Base-by-base conservation (phyloP, 2,113 vertebrate species). In the Rhegmatorhina hoffmannsi region DNA sequence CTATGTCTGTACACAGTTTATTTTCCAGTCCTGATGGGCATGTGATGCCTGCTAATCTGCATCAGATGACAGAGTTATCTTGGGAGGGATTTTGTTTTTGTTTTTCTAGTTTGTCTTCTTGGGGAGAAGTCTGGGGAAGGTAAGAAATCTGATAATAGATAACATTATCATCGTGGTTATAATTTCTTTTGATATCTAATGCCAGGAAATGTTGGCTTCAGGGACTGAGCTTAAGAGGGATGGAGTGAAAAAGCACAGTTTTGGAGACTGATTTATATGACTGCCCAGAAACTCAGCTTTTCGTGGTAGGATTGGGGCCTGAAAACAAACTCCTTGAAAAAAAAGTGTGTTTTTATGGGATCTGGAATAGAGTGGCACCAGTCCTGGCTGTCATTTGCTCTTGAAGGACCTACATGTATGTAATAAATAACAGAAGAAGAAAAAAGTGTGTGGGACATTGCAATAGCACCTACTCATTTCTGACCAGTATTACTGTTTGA, bases 311-410 rank as follows among this genome's bases (percentile, higher is more conserved):
- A 74, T 29, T 83, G 11, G 40, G 4, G 8, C 20, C 50, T 84
- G 38, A 46, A 85, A 94, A 34, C 7, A 14, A 36, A 29, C 3
- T 4, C 84, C 46, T 18, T 58, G 7, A 15, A 63, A n/a, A 73
- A 66, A 52, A 1, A 0, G 0, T 10, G 2, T 55, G 18, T 10
- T 38, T 90, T 24, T 59, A 8, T 40, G 43, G 36, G 4, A 34
- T 68, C 15, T 80, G 63, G 19, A 82, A 13, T 13, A 68, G 16
- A n/a, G 5, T 29, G 46, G 38, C n/a, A 20, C 5, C 10, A 31
- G 29, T 62, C 34, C 69, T 84, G 34, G 15, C 25, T 86, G 5
- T 56, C 29, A 34, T 13, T 70, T 72, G 28, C 34, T 64, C 24
- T 53, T 93, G 69, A 38, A 75, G 18, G 17, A 16, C 7, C 7